A percentile compares a stretch with the other conserved stretches of the same genome.
Conservation (phyloP, 1,140 invertebrate species). For the Euglossa dilemma region DNA sequence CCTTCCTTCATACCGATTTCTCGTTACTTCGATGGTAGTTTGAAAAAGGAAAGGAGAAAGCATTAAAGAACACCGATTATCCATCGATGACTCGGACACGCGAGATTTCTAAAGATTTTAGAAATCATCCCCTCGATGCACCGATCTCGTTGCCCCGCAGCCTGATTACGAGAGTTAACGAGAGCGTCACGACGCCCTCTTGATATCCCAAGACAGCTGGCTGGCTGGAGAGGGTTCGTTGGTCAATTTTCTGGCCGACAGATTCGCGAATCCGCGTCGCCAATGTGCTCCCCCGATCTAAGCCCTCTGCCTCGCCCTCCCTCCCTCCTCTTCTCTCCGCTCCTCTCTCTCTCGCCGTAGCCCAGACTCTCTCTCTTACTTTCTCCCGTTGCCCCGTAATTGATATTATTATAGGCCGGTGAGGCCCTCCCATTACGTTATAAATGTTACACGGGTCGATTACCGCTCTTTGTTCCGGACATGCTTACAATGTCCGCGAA, state of each 20-base stretch:
- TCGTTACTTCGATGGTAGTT: too few species aligned
- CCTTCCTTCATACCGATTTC: too few species aligned
- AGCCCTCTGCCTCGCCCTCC: conserved; percentile 42
- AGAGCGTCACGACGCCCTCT: conserved; percentile 60
- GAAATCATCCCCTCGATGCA: conserved; percentile 9
- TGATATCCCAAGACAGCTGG: conserved; percentile 70
- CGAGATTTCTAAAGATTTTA: background rate
- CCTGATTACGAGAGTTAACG: conserved; percentile 61
- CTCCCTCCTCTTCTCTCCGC: too few species aligned
- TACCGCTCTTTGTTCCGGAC: conserved; percentile 72
- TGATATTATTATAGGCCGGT: conserved; percentile 75
- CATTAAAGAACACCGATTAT: too few species aligned
- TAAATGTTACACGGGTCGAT: conserved; percentile 77
- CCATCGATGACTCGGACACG: too few species aligned
- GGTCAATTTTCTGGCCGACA: conserved; percentile 75
- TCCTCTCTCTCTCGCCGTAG: conserved; percentile 29
- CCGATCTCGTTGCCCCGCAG: conserved; percentile 43
- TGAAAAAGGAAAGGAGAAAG: too few species aligned
- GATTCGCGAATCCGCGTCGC: conserved; percentile 72
- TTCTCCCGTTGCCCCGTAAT: conserved; percentile 65
- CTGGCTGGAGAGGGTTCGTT: conserved; percentile 52
- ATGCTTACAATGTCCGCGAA: conserved; percentile 71
- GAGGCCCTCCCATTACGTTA: conserved; percentile 75
- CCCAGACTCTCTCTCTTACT: conserved; percentile 32
- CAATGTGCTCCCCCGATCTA: conserved; percentile 59